Base-by-base conservation (phyloP, 2,113 vertebrate genomes). In the Falcunculus frontatus region DNA sequence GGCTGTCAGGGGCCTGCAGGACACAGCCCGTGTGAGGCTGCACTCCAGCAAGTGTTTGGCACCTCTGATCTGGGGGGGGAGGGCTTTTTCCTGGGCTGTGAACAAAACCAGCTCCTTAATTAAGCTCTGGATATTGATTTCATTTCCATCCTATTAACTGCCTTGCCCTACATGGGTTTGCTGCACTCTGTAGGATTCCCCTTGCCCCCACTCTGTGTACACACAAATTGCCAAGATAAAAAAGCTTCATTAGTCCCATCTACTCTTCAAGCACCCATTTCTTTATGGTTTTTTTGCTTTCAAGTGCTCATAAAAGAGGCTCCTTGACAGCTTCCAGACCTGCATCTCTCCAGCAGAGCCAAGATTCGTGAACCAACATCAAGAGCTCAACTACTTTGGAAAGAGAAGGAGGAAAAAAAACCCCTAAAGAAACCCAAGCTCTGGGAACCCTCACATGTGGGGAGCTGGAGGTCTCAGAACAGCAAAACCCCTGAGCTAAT, bases 111-210 rank as follows among this genome's bases (percentile, higher is more conserved):
- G 4, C 72, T 74, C n/a, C 93, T 95, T 96, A 91, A 94, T 96
- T 89, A 95, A 95, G 69, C 60, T 32, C 69, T 49, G 42, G 27
- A 4, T 75, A 52, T 84, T 92, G 93, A 96, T 92, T 95, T 91
- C 39, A 95, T 96, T 96, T 95, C 74, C 86, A 92, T 91, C 80
- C 93, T 41, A 41, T 84, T 90, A 95, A 75, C 79, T 91, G 84
- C 90, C 76, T 55, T 78, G 84, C 91, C 94, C 95, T 93, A 70
- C 83, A 42, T 70, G 92, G 20, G 60, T 89, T 90, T 90, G 83
- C 76, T 29, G 1, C 30, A 57, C 92, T 62, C 94, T 1, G 50
- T 78, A 89, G 91, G 89, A 60, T 64, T 78, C 86, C 84, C 84
- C 20, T 89, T 68, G 25, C 80, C 89, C 92, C 91, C 65, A 64